Conservation (phyloP, 2,113 vertebrate genomes). For the Anser cygnoides region DNA sequence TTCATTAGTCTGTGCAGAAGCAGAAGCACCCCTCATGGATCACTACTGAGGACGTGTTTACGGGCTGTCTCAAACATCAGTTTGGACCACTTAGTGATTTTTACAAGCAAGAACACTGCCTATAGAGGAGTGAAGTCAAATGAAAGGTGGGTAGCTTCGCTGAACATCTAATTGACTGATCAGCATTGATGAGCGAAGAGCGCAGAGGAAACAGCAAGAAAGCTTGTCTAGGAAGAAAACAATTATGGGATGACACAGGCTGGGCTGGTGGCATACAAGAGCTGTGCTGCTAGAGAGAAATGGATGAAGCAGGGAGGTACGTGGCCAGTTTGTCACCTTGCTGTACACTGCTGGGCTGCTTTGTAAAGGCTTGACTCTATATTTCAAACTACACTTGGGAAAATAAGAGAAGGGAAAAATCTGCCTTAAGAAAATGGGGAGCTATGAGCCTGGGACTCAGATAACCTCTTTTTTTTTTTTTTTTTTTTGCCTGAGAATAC, state of each 20-base stretch:
- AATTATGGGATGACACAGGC: not conserved
- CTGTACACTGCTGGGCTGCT: not conserved
- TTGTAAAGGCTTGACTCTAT: not conserved
- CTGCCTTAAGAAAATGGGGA: not conserved
- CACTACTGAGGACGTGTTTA: not conserved
- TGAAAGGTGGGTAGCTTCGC: not conserved
- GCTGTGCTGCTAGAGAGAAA: not conserved
- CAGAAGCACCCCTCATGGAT: not conserved
- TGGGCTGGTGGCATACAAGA: not conserved
- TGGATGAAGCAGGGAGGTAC: not conserved
- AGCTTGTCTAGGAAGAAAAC: not conserved
- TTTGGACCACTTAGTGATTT: not conserved
- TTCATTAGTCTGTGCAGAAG: not conserved
- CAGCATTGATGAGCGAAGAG: not conserved
- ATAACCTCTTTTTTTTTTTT: not conserved
- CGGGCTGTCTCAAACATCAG: not conserved
- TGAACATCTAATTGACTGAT: conserved; percentile 14
- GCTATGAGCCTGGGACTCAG: not conserved
- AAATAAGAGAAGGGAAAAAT: not conserved
- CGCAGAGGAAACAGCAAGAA: not conserved
- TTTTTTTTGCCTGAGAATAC: not conserved
- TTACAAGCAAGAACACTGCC: not conserved
- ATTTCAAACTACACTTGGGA: not conserved
- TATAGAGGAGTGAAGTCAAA: not conserved
- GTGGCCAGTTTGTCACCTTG: not conserved